A percentile compares a stretch with the other conserved stretches of the same genome.
phyloP scores from a whole-genome alignment of 2,113 vertebrate genomes.

The Oreochromis spilurus region DNA sequence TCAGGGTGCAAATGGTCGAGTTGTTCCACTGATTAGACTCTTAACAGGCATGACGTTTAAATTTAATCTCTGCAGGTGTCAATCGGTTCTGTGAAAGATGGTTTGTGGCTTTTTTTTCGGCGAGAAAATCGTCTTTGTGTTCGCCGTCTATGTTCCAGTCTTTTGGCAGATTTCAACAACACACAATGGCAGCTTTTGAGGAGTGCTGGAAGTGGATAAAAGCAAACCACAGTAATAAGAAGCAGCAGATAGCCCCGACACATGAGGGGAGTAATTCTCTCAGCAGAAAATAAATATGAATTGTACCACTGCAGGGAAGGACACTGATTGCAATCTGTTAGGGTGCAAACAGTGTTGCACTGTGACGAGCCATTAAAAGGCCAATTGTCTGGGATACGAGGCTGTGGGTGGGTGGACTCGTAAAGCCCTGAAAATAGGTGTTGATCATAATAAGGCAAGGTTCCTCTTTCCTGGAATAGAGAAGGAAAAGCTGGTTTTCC shows the following conservation, averaged over 20 bases:
- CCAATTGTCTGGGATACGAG: slow-evolving; percentile 73
- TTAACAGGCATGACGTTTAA: slow-evolving; percentile 15
- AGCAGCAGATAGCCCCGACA: slow-evolving; percentile 81
- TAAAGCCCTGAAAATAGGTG: slow-evolving; percentile 80
- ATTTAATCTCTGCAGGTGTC: slow-evolving; percentile 55
- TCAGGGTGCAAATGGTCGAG: neutral
- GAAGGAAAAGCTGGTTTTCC: slow-evolving; percentile 70
- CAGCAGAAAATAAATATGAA: slow-evolving; percentile 82
- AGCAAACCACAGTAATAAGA: slow-evolving; percentile 82
- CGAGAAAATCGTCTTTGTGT: slow-evolving; percentile 53
- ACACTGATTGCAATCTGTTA: slow-evolving; percentile 82
- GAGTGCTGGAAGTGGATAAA: slow-evolving; percentile 84
- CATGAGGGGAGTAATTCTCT: slow-evolving; percentile 83
- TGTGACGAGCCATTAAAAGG: slow-evolving; percentile 80
- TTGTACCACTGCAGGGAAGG: slow-evolving; percentile 74
- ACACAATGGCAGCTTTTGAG: slow-evolving; percentile 81
- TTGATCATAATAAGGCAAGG: slow-evolving; percentile 74
- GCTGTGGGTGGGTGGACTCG: slow-evolving; percentile 73
- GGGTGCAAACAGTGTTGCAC: slow-evolving; percentile 79
- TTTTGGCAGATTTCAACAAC: slow-evolving; percentile 74
- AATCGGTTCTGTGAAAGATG: slow-evolving; percentile 34
- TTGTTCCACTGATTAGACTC: neutral
- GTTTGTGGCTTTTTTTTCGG: neutral
- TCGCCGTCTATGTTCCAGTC: slow-evolving; percentile 53
- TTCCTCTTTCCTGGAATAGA: slow-evolving; percentile 75